Percentiles rank a stretch among this genome's conserved stretches.
These are phyloP conservation scores for Epirrita christyi DNA, from an alignment of 2,888 invertebrate genomes.

Conservation along the genomic window DNA sequence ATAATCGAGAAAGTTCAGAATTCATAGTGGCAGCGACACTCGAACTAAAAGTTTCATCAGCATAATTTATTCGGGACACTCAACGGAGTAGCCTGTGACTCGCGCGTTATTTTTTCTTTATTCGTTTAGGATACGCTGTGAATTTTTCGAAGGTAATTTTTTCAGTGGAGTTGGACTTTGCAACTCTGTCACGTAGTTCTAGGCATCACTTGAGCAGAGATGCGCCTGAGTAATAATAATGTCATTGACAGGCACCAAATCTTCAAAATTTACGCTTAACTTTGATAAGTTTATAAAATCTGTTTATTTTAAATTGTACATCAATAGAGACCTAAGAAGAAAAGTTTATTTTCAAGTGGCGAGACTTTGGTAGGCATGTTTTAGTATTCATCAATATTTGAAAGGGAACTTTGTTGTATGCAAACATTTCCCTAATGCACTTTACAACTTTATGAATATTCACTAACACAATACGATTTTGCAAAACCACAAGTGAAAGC, in stretches of 20 bases:
- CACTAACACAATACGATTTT: too few relatives aligned
- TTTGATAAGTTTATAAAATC: too few relatives aligned
- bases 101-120: conserved; percentile 70
- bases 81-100: conserved; percentile 61
- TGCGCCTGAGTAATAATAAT: conserved; percentile 79
- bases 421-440: too few relatives aligned
- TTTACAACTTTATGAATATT: too few relatives aligned
- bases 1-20: conserved; percentile 48
- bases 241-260: conserved; percentile 58
- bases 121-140: conserved; percentile 64
- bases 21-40: conserved; percentile 57
- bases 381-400: too few relatives aligned
- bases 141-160: conserved; percentile 68
- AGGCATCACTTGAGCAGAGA: conserved; percentile 68
- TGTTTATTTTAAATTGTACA: too few relatives aligned
- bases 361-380: too few relatives aligned
- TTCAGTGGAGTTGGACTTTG: conserved; percentile 66
- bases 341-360: too few relatives aligned
- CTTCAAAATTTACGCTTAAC: too few relatives aligned
- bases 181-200: conserved; percentile 78
- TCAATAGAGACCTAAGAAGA: too few relatives aligned
- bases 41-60: conserved; percentile 75
- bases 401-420: too few relatives aligned
- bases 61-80: conserved; percentile 80
- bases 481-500: background rate